Base-by-base conservation (phyloP, 35 echinoderm and acorn worm species). In the Eucidaris tribuloides region DNA sequence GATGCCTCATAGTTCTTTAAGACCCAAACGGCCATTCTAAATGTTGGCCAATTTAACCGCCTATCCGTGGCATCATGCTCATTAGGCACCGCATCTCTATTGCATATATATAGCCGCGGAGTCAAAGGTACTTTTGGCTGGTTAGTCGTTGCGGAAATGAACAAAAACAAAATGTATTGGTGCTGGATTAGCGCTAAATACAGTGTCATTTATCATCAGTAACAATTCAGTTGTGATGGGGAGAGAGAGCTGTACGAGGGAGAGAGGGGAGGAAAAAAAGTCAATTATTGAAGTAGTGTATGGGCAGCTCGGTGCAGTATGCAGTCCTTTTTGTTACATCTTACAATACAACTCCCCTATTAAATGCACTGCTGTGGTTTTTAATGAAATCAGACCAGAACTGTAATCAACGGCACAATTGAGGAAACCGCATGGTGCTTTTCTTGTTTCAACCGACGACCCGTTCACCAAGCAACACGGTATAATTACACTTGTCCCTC, bases 141-240 rank as follows among this genome's bases (percentile, higher is more conserved):
- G 68, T 74, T 74, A 74, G 68, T 74, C 23, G 37, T 43, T 74
- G 68, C 36, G 68, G 68, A 74, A 74, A 74, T 74, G 68, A 74
- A 74, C 68, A 74, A 74, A 74, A 74, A 74, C 68, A 74, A 38
- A 74, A 74, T 2, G 64, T 32, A 68, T 68, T 74, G 68, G 34
- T 5, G 41, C 35, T 44, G 37, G 68, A 74, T 74, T 74, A 68
- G 64, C 64, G 9, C 31, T 68, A 68, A 68, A 37, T 68, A 68
- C 64, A 30, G 64, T 32, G 64, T 68, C 68, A 44, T 42, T 44
- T 74, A 74, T 74, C 68, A 74, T 74, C 5, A 43, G 28, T 74
- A 74, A 42, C 68, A 44, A 74, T 74, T 17, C 68, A 25, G 7
- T 74, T 18, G 35, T 74, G 36, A 74, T 68, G 38, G 64, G 28